These are phyloP conservation scores for Digitonthophagus gazella DNA, from an alignment of 2,888 invertebrate genomes.

Conservation along the genomic window DNA sequence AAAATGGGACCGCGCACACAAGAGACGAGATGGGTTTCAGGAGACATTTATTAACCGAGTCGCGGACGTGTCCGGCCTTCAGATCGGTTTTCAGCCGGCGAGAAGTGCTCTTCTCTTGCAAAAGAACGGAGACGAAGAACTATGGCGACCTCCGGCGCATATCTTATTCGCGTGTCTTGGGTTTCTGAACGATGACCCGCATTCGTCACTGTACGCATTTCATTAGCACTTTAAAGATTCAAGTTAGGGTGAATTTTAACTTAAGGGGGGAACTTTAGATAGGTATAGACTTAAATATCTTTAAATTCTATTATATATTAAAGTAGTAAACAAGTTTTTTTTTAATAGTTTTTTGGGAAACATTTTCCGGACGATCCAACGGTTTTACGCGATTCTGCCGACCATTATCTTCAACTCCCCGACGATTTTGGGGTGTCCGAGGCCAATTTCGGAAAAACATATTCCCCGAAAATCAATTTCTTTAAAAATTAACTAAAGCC, in stretches of 20 bases:
- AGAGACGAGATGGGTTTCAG: constrained; percentile 31
- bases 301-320: too few relatives aligned
- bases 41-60: constrained; percentile 33
- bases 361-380: too few relatives aligned
- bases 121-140: constrained; percentile 18
- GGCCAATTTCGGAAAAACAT: too few relatives aligned
- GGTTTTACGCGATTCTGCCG: too few relatives aligned
- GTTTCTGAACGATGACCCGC: constrained; percentile 43
- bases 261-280: constrained; percentile 33
- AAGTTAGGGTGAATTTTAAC: background rate
- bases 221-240: constrained; percentile 47
- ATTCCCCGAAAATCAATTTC: too few relatives aligned
- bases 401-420: too few relatives aligned
- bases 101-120: constrained; percentile 18
- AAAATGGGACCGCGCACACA: constrained; percentile 26
- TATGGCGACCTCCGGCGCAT: constrained; percentile 15
- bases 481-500: too few relatives aligned
- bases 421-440: too few relatives aligned
- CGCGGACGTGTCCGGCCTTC: constrained; percentile 31
- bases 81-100: constrained; percentile 23
- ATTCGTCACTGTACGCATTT: constrained; percentile 47
- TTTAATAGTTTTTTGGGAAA: too few relatives aligned
- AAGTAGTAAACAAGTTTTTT: too few relatives aligned
- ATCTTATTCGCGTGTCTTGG: constrained; percentile 25
- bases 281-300: too few relatives aligned